A percentile compares a stretch with the other conserved stretches of the same genome.
Conservation (phyloP, 2,113 vertebrate species). For the Platysternon megacephalum region DNA sequence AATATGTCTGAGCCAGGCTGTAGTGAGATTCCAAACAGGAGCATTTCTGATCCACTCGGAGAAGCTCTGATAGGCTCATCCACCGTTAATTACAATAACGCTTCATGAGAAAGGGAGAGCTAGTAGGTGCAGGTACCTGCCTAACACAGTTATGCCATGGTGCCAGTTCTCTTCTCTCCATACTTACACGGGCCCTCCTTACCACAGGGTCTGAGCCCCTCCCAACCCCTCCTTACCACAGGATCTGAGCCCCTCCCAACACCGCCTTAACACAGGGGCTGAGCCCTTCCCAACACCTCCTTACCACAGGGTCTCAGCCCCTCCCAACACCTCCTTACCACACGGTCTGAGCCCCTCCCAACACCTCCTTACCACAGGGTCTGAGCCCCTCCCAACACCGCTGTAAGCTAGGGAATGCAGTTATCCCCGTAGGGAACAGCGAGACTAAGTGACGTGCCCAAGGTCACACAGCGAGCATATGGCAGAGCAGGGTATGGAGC, state of each 20-base stretch:
- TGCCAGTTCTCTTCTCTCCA: neutral
- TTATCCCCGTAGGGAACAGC: neutral
- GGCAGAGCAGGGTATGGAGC: neutral
- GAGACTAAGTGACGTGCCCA: neutral
- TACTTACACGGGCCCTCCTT: neutral
- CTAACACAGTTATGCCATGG: neutral
- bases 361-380: neutral
- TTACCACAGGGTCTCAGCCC: neutral
- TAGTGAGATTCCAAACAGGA: neutral
- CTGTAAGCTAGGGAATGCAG: too few species aligned
- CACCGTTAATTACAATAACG: neutral
- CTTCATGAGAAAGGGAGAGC: neutral
- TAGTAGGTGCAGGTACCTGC: neutral
- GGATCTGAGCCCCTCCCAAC: too few species aligned
- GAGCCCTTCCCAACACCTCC: too few species aligned
- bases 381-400: neutral
- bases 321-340: neutral
- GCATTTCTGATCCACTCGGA: neutral
- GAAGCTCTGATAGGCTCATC: neutral
- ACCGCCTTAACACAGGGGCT: neutral
- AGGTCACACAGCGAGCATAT: too few species aligned
- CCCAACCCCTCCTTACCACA: too few species aligned
- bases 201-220: neutral
- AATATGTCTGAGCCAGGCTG: neutral
- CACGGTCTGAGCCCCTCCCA: neutral